Base-by-base conservation (phyloP, 2,113 vertebrate species). In the Erpornis zantholeuca region DNA sequence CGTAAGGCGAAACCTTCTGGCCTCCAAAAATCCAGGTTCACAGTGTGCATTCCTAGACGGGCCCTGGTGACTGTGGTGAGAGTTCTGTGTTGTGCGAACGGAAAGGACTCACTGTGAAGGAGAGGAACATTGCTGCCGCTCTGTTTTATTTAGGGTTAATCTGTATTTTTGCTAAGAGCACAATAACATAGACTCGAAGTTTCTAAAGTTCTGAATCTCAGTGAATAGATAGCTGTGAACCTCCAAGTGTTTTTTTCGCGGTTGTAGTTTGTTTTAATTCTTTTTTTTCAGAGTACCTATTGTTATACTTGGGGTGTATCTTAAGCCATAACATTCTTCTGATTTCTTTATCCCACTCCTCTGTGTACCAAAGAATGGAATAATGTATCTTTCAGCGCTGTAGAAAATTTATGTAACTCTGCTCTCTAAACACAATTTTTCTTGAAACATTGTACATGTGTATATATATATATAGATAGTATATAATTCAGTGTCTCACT, bases 31-130 rank as follows among this genome's bases (percentile, higher is more conserved):
- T 3, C 4, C 11, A 8, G 4, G 6, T 21, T 28, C 2, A 1
- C 8, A 5, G 9, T 2, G 0, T 0, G 0, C 1, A 0, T 44
- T 44, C 33, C n/a, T 45, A 3, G 60, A 9, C 1, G 14, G 22
- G 7, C 8, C 35, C 24, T 31, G 29, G 6, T 22, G 42, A 1
- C 35, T 8, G 5, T 12, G 29, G 9, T 19, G 19, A 19, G 19
- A 28, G 4, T 3, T n/a, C 5, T 19, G 15, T 7, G 6, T 7
- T 27, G n/a, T 29, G 31, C 5, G n/a, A 20, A 47, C 9, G 16
- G 15, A 11, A 61, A 29, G 15, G 4, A 1, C 7, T 60, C 25
- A 7, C 1, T 6, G 13, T 15, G 9, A 66, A 8, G 5, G 11
- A 45, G 22, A 28, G 4, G 2, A 31, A 27, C 27, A 7, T 17